phyloP scores from a whole-genome alignment of 92 coral and sea anemone genomes.

The Bergia puertoricense region DNA sequence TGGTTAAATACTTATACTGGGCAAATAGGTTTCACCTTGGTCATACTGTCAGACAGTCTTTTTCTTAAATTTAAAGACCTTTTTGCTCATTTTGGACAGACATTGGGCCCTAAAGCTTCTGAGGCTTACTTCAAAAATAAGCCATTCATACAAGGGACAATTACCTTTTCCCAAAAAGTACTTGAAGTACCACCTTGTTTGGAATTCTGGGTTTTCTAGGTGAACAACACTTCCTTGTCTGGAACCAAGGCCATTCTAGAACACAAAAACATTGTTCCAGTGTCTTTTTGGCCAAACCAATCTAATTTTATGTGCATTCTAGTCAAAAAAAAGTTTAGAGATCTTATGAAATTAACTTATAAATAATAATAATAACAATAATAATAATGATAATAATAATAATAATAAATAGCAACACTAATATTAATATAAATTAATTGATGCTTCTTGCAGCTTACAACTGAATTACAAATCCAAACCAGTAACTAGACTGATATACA shows the following conservation, averaged over 20 bases:
- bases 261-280: neutral
- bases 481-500: no score
- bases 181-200: constrained; percentile 99
- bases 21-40: neutral
- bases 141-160: neutral
- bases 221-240: constrained; percentile 95
- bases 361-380: neutral
- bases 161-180: constrained; percentile 93
- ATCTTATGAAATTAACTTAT: no score
- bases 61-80: no score
- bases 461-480: no score
- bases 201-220: constrained; percentile 96
- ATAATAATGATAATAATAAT: neutral
- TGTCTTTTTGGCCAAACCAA: no score
- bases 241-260: constrained; percentile 68
- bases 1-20: neutral
- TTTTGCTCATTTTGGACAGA: neutral
- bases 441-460: no score
- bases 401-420: neutral
- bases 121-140: neutral
- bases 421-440: no score
- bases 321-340: no score
- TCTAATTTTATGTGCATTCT: no score
- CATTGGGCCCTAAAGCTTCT: neutral
- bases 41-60: no score